phyloP scores from a whole-genome alignment of 2,113 vertebrate genomes.

The Dermatemys mawii region DNA sequence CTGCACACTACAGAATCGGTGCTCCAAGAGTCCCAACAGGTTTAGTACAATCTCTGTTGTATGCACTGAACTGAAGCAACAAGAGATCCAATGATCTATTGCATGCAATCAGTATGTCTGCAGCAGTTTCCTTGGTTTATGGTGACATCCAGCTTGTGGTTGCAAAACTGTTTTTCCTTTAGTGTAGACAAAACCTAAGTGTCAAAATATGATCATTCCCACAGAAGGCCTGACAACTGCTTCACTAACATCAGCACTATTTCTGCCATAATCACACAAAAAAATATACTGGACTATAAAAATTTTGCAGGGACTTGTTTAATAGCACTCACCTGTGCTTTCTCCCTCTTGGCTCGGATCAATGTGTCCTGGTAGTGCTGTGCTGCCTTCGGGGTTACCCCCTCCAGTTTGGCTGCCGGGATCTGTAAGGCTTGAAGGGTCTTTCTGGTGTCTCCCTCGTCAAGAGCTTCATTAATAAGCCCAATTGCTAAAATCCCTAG shows the following conservation, averaged over 20 bases:
- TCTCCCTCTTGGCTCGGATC: constrained; percentile 92
- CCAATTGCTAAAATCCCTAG: constrained; percentile 96
- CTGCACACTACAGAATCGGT: background rate
- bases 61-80: background rate
- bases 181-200: background rate
- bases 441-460: constrained; percentile 89
- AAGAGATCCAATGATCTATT: background rate
- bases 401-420: constrained; percentile 91
- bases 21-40: background rate
- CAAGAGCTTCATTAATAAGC: constrained; percentile 94
- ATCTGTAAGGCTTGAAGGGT: constrained; percentile 89
- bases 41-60: background rate
- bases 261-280: background rate
- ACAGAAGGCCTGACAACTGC: background rate
- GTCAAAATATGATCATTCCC: background rate
- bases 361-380: constrained; percentile 96
- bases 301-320: background rate
- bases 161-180: background rate
- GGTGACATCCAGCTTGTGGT: background rate
- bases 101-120: background rate
- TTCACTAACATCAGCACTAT: background rate
- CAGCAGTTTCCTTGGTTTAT: background rate
- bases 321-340: constrained; percentile 87
- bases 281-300: background rate
- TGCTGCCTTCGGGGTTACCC: constrained; percentile 85